A percentile compares a stretch with the other conserved stretches of the same genome.
phyloP scores from a whole-genome alignment of 2,888 invertebrate genomes.

The Epiblema foenella region DNA sequence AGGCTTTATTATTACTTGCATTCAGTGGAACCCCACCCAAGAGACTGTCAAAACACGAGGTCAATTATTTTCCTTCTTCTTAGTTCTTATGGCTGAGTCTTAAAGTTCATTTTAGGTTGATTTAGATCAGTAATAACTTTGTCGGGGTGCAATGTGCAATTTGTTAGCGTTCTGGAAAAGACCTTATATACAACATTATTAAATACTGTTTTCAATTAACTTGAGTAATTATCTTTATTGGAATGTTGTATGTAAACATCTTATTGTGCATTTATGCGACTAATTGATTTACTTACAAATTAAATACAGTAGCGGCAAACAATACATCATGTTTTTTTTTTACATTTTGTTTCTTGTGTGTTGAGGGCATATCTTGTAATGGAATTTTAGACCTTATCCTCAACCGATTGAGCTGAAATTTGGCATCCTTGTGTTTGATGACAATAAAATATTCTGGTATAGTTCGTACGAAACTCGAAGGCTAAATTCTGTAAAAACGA shows the following conservation, averaged over 20 bases:
- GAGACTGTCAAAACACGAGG: conserved; percentile 12
- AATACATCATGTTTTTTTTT: too few relatives aligned
- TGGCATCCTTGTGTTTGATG: too few relatives aligned
- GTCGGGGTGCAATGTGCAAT: not conserved
- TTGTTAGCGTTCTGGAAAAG: not conserved
- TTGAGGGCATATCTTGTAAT: too few relatives aligned
- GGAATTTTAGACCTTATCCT: too few relatives aligned
- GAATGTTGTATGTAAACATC: not conserved
- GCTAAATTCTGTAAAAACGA: too few relatives aligned
- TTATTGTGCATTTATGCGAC: conserved; percentile 11
- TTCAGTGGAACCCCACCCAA: conserved; percentile 2
- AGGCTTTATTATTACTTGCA: not conserved
- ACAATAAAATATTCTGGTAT: too few relatives aligned
- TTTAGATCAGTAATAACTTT: not conserved
- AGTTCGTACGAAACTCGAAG: too few relatives aligned
- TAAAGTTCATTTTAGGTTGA: conserved; percentile 4
- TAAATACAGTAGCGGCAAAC: too few relatives aligned
- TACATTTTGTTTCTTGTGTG: too few relatives aligned
- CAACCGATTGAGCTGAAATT: too few relatives aligned
- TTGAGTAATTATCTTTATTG: not conserved
- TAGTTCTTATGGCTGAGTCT: not conserved
- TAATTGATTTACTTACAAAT: conserved; percentile 15
- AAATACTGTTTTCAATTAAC: not conserved
- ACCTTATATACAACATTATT: not conserved
- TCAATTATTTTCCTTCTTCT: not conserved